Percentiles rank a stretch among this genome's conserved stretches.
Evolutionary conservation across 1,140 invertebrate species (phyloP).

Genomic region (Saxidomus purpurata): DNA sequence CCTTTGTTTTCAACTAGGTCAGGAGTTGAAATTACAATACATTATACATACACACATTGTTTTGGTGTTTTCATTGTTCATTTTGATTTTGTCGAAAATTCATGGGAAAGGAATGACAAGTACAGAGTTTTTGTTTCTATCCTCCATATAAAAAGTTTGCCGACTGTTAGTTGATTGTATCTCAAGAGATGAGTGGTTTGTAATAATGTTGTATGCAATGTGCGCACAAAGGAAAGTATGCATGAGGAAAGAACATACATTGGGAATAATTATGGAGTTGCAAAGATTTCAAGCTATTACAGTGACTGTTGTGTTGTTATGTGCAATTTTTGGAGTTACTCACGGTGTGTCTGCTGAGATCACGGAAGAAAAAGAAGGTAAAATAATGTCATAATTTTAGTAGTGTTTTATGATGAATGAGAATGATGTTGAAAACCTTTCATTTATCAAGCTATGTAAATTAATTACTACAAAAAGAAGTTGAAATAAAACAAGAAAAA

Average conservation of each 20-base stretch:
- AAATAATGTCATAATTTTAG: too few species aligned
- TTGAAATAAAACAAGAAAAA: too few species aligned
- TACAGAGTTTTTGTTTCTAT: neutral
- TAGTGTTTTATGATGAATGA: too few species aligned
- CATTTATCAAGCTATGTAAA: too few species aligned
- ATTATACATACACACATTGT: constrained; percentile 17
- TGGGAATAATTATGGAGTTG: constrained; percentile 4
- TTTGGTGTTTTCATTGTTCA: constrained; percentile 13
- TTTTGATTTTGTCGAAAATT: neutral
- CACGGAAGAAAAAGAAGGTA: constrained; percentile 37
- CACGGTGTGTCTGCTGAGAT: constrained; percentile 11
- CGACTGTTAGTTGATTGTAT: neutral
- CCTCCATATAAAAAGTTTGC: too few species aligned
- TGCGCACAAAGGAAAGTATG: constrained; percentile 7
- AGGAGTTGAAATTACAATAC: neutral
- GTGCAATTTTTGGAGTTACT: constrained; percentile 15
- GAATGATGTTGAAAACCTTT: too few species aligned
- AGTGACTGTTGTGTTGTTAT: constrained; percentile 8
- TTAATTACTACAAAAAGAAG: too few species aligned
- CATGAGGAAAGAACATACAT: neutral
- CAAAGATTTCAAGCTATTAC: neutral
- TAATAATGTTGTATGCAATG: neutral
- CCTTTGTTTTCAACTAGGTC: constrained; percentile 24
- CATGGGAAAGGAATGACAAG: neutral
- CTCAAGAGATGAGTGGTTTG: neutral